Base-by-base conservation (phyloP, 1,140 invertebrate species). In the Cylas formicarius region DNA sequence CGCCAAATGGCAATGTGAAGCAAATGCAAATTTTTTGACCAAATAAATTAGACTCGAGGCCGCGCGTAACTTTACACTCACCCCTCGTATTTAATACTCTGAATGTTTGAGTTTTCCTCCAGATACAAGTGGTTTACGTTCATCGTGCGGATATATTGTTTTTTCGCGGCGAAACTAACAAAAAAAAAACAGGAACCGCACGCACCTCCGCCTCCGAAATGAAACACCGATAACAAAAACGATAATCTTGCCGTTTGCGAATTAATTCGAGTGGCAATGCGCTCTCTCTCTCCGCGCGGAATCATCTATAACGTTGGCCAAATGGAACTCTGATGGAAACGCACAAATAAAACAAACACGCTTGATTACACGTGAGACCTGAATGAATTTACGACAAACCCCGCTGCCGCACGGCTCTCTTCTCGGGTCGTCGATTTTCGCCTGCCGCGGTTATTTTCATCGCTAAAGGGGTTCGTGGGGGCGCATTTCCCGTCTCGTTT, bases 101-200 rank as follows among this genome's bases (percentile, higher is more conserved):
- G 56, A 17, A 54, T 50, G 41, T 49, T 58, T 17, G 55, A 52
- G 39, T 57, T 57, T 38, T 59, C 57, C 43, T 57, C 55, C 55
- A 52, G 57, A 33, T 49, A 55, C 19, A 33, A 42, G 29, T 56
- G 56, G 35, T 48, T 48, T 41, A 57, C 50, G 44, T 56, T 50
- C 57, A 59, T 56, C 49, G 44, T 48, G 22, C 14, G n/a, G n/a
- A n/a, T n/a, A n/a, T n/a, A n/a, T n/a, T n/a, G n/a, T n/a, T n/a
- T n/a, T n/a, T n/a, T n/a, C n/a, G n/a, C n/a, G n/a, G n/a, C n/a
- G n/a, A n/a, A n/a, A n/a, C n/a, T n/a, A n/a, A n/a, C n/a, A n/a
- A n/a, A n/a, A n/a, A n/a, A n/a, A n/a, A n/a, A n/a, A n/a, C n/a
- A n/a, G n/a, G n/a, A n/a, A n/a, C n/a, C n/a, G n/a, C n/a, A n/a